Evolutionary conservation across 2,888 invertebrate genomes (phyloP), one percentile per base, ranked within the genome.

Genomic region (Ceriagrion tenellum): DNA sequence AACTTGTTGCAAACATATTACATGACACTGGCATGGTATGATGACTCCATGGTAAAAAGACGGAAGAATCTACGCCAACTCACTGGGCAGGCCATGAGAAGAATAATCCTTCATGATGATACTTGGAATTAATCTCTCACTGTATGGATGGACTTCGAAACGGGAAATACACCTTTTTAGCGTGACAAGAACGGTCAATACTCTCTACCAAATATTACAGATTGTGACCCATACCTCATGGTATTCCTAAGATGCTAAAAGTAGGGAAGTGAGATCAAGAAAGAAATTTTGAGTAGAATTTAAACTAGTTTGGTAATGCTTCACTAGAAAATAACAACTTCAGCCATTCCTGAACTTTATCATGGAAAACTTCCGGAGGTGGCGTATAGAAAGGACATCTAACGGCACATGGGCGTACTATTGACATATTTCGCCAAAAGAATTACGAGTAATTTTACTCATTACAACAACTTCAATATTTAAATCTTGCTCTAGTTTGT

Each of bases 1-100:
- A 55, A 93, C 47, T 93, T 63, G 47, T 40, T 91, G 63, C 91
- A 69, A 93, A 55, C 26, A 55, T 26, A 69, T 93, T 74, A 93
- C 69, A 69, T 93, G 55, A 26, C 93, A 93, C 69, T 47, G 93
- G 74, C 93, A 93, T 74, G n/a, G 16, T 35, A 35, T 47, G 74
- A 93, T 47, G 26, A 13, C n/a, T 93, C 56, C 55, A 55, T 47
- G 2, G 40, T 40, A 74, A 55, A 16, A 3, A 2, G 13, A 4
- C 8, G 26, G 40, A 69, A 74, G 23, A 74, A 16, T 16, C 20
- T n/a, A 47, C 23, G 47, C 74, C 93, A n/a, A 55, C 47, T 18
- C 16, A n/a, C 8, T 47, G n/a, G 18, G 59, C 18, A 74, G 35
- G 2, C 0, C 23, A 26, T 26, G 69, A 26, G 26, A 55, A 55